Base-by-base conservation (phyloP, 2,113 vertebrate genomes). In the Guaruba guarouba region DNA sequence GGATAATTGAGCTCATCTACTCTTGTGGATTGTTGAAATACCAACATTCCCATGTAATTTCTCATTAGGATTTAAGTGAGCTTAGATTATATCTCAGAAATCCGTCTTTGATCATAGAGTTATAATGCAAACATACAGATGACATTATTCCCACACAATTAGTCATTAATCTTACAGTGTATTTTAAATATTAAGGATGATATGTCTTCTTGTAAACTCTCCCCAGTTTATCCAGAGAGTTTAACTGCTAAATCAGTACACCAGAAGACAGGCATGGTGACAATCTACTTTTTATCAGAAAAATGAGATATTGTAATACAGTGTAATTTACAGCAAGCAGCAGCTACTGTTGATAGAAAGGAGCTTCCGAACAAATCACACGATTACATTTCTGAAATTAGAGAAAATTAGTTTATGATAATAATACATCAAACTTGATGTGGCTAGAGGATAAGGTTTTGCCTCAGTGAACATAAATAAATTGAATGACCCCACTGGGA, bases 81-180 rank as follows among this genome's bases (percentile, higher is more conserved):
- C 18, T 91, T 87, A 89, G 93, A 96, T 96, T 94, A 88, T 95
- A 96, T 95, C 91, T 96, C 87, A 87, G 86, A 89, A 90, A 76
- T 76, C 67, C 3, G 43, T 93, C 95, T 94, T 97, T 96, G 95
- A 94, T 95, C 91, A 85, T 52, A 59, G 74, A 87, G 55, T 86
- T 97, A 80, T 64, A 92, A 86, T 79, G 51, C 83, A 97, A 96
- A 94, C 80, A 92, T 39, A 93, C 73, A 28, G 54, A 92, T 89
- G 91, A 95, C 94, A 96, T 87, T 96, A 96, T 96, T 95, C 83
- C 89, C 89, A 89, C 94, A 96, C 89, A 95, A 97, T 96, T 94
- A 96, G 94, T 93, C 93, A 96, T 94, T 95, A 71, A 35, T 70
- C 86, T 79, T 87, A 51, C 86, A 92, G 90, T 63, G 51, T 76